Evolutionary conservation across 2,113 vertebrate species (phyloP).

Genomic region (Uria aalge): DNA sequence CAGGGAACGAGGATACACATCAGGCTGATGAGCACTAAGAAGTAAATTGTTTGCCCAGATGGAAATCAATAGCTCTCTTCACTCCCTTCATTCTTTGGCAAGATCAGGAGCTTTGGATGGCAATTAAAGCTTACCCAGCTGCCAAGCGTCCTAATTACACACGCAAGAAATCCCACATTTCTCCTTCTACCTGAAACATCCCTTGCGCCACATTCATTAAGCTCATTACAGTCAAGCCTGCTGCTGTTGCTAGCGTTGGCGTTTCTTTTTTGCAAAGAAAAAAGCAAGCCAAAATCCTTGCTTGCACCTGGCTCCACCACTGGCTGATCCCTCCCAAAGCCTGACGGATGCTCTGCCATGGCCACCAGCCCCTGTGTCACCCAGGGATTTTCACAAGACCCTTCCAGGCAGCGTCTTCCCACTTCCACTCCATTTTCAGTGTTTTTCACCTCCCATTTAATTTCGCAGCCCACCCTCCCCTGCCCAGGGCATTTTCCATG

Average conservation of each 20-base stretch:
- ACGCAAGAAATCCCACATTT: conserved; percentile 7
- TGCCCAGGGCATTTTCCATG: neutral
- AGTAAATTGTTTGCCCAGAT: conserved; percentile 45
- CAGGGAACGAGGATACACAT: conserved; percentile 20
- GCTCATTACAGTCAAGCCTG: neutral
- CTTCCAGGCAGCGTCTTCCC: neutral
- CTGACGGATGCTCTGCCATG: fast-evolving
- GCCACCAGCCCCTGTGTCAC: neutral
- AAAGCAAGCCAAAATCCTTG: neutral
- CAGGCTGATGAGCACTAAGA: conserved; percentile 34
- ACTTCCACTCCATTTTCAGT: neutral
- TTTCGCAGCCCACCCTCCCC: neutral
- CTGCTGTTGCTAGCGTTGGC: neutral
- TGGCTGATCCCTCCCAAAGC: neutral
- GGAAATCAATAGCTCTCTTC: conserved; percentile 47
- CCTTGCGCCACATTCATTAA: neutral
- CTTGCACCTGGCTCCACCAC: neutral
- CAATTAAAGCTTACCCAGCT: conserved; percentile 46
- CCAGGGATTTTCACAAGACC: neutral
- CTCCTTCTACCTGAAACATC: conserved; percentile 24
- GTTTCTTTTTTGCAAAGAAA: neutral
- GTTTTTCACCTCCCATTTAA: neutral
- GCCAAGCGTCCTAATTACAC: conserved; percentile 29
- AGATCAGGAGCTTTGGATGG: neutral
- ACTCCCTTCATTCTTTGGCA: conserved; percentile 19